Evolutionary conservation across 2,888 invertebrate genomes (phyloP), one percentile per base, ranked within the genome.

Genomic region (Caenorhabditis parvicauda): DNA sequence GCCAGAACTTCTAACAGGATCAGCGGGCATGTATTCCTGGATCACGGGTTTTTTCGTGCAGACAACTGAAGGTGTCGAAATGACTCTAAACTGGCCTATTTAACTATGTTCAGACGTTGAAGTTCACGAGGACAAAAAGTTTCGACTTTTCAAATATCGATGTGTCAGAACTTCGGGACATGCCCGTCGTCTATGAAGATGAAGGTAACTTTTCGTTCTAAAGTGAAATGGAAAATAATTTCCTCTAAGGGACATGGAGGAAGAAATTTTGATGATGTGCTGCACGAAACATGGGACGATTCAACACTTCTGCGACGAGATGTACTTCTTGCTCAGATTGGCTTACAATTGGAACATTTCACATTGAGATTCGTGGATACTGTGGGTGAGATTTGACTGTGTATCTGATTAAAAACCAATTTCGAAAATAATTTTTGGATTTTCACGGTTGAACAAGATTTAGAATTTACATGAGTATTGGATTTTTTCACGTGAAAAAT

Each of bases 251-350:
- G 65, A 75, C 48, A 68, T 80, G 62, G 76, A 78, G 51, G 75
- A 70, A 6, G 79, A 80, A 58, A 70, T 81, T 27, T 46, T 76
- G 32, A n/a, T n/a, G 77, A 80, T 45, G 76, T 79, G 4, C 56
- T 81, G 6, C 72, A 72, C 48, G 78, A 80, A 29, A 70, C 75
- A 7, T 81, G 78, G 81, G 81, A 81, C 54, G 81, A 81, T 58
- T 77, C 76, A 22, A 77, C 74, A 1, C 51, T 80, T 17, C 59
- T 81, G 17, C 53, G 79, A 19, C 58, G 77, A 29, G 81, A 81
- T 53, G 67, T 58, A 24, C 59, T 80, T 3, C 52, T 81, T 47
- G 80, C 81, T 14, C 76, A 75, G 43, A 64, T 81, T 19, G 54
- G 69, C 1, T 52, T 81, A 32, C 49, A 64, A 37, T 45, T 80